Base-by-base conservation (phyloP, 2,888 invertebrate genomes). In the Heteromyza rotundicornis region DNA sequence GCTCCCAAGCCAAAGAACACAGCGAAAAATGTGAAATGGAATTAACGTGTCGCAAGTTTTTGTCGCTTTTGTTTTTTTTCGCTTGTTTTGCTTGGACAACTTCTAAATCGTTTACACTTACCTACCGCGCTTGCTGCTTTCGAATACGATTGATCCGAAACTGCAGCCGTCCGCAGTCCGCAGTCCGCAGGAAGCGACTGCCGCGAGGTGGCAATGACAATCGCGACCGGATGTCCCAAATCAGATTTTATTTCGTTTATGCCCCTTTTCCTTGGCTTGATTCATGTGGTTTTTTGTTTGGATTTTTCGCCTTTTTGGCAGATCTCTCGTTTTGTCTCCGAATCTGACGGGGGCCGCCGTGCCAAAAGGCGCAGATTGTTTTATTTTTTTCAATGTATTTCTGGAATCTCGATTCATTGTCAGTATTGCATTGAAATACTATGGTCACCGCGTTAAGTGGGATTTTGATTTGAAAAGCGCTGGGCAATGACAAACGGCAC, bases 171-270 rank as follows among this genome's bases (percentile, higher is more conserved):
- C n/a, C 20, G 19, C 47, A 19, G 47, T 17, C 2, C 7, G 55
- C 55, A 22, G 40, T 23, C 22, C 72, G 68, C 73, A 75, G 74
- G 74, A 74, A 76, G 68, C 47, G 19, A 47, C 47, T 19, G 47
- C 20, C 47, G 20, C 47, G 71, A 80, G 78, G 77, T 80, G 80
- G 71, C 75, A 77, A 78, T 77, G 79, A 78, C 80, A 79, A 79
- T 79, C 78, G 77, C 81, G 78, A 81, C 80, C 80, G 80, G 80
- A 80, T 81, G 81, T 81, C 73, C 78, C 79, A 80, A 78, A 81
- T 80, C 81, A 78, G 81, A 80, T 80, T 80, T 78, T 77, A 69
- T 78, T 76, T 56, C 50, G 55, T 47, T 47, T 20, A 19, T 19
- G 2, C 2, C 20, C 19, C 14, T 7, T 14, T 17, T 20, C 47